These are phyloP conservation scores for Tiaroga cobitis DNA, from an alignment of 2,797 vertebrate species.

Conservation along the genomic window DNA sequence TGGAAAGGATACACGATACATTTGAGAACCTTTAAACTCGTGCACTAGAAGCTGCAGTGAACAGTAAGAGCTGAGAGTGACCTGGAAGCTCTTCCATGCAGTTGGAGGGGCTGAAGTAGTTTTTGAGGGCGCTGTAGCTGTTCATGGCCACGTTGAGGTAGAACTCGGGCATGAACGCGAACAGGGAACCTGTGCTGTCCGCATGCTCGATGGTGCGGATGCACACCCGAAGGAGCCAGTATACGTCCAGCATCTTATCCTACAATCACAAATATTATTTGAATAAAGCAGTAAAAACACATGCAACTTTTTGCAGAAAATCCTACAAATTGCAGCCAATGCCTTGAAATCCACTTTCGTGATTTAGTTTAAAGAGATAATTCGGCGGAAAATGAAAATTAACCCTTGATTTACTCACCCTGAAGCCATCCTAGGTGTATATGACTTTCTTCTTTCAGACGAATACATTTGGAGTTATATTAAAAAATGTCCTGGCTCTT, in stretches of 20 bases:
- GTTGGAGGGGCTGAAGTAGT: slow-evolving; percentile 96
- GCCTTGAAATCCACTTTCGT: background rate
- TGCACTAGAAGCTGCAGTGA: background rate
- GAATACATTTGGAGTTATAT: too few species aligned
- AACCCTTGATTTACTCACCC: too few species aligned
- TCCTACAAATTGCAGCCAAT: background rate
- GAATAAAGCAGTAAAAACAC: background rate
- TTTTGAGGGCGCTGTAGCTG: slow-evolving; percentile 97
- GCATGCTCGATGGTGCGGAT: slow-evolving; percentile 91
- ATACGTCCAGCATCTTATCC: slow-evolving; percentile 98
- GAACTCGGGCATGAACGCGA: slow-evolving; percentile 95
- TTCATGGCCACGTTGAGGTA: slow-evolving; percentile 99
- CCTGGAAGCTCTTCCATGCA: slow-evolving; percentile 96
- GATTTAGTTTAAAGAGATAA: background rate
- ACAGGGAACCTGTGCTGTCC: slow-evolving; percentile 87
- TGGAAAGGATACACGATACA: background rate
- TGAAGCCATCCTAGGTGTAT: too few species aligned
- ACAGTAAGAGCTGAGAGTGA: slow-evolving; percentile 55
- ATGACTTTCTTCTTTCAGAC: too few species aligned
- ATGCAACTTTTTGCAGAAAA: background rate
- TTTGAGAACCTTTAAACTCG: background rate
- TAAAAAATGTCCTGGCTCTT: too few species aligned
- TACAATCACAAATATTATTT: slow-evolving; percentile 60
- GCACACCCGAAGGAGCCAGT: slow-evolving; percentile 93
- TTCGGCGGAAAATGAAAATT: too few species aligned